A percentile compares a stretch with the other conserved stretches of the same genome.
Evolutionary conservation across 2,888 invertebrate genomes (phyloP).

Genomic region (Tetragonula carbonaria): DNA sequence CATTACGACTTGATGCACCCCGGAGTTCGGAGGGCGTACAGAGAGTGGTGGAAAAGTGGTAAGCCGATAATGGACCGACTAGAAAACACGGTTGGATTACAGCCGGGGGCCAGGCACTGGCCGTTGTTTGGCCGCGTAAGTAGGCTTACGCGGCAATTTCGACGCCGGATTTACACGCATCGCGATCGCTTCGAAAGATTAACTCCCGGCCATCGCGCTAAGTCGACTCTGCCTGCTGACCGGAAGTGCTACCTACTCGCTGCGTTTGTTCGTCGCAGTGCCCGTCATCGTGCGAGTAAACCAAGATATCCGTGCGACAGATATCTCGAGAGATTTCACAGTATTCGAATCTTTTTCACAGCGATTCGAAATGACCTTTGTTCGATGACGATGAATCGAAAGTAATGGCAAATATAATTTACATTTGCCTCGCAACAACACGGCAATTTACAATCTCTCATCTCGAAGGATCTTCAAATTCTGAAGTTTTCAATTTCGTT

Average conservation of each 20-base stretch:
- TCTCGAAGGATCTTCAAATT: no score
- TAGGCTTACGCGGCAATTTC: slow-evolving; percentile 71
- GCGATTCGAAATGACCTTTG: no score
- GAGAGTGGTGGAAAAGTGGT: slow-evolving; percentile 19
- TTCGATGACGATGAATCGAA: no score
- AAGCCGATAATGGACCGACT: slow-evolving; percentile 76
- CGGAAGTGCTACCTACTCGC: slow-evolving; percentile 6
- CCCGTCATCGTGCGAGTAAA: neutral
- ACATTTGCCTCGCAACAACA: no score
- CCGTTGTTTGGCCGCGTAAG: slow-evolving; percentile 65
- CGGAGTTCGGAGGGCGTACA: slow-evolving; percentile 7
- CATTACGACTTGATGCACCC: neutral
- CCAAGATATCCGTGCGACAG: neutral
- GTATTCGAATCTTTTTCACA: no score
- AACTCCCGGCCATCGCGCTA: slow-evolving; percentile 43
- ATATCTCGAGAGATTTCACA: no score
- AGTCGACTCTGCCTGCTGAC: slow-evolving; percentile 33
- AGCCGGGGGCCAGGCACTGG: slow-evolving; percentile 58
- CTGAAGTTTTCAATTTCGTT: no score
- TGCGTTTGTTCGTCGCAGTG: neutral
- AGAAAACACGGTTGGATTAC: slow-evolving; percentile 74
- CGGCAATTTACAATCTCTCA: no score
- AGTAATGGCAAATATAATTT: no score
- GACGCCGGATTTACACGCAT: slow-evolving; percentile 59
- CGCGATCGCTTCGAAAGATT: slow-evolving; percentile 77